Evolutionary conservation across 2,113 vertebrate genomes (phyloP).

Genomic region (Probosciger aterrimus): DNA sequence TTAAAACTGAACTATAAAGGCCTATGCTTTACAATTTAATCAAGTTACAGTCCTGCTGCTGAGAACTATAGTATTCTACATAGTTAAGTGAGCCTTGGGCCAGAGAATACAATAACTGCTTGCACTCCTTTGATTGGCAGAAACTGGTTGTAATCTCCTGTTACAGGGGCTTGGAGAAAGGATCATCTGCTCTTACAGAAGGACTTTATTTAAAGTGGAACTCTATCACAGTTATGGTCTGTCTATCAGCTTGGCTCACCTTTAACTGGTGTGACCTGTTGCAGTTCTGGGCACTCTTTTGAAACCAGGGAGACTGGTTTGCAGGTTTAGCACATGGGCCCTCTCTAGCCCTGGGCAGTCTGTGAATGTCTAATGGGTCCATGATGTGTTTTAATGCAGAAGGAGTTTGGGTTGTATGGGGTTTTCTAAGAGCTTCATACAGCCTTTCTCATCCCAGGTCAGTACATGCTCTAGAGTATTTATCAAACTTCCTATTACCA

Average conservation of each 20-base stretch:
- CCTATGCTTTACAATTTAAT: neutral
- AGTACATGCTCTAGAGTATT: neutral
- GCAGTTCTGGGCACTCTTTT: neutral
- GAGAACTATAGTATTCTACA: neutral
- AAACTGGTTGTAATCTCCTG: neutral
- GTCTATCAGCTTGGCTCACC: neutral
- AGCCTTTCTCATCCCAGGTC: neutral
- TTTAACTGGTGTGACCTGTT: neutral
- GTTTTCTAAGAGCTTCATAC: neutral
- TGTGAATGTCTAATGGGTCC: neutral
- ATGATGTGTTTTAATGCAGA: neutral
- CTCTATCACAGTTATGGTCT: fast-evolving
- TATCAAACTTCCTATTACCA: neutral
- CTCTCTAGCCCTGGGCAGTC: neutral
- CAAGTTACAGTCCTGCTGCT: neutral
- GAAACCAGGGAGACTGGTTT: neutral
- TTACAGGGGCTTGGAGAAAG: neutral
- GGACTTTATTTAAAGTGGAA: neutral
- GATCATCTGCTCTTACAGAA: neutral
- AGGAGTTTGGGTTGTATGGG: neutral
- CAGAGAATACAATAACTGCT: neutral
- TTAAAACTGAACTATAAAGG: neutral
- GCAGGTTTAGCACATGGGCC: neutral
- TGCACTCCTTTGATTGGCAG: neutral
- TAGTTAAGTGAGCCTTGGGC: neutral